Conservation (phyloP, 2,113 vertebrate genomes). For the Panthera leo region DNA sequence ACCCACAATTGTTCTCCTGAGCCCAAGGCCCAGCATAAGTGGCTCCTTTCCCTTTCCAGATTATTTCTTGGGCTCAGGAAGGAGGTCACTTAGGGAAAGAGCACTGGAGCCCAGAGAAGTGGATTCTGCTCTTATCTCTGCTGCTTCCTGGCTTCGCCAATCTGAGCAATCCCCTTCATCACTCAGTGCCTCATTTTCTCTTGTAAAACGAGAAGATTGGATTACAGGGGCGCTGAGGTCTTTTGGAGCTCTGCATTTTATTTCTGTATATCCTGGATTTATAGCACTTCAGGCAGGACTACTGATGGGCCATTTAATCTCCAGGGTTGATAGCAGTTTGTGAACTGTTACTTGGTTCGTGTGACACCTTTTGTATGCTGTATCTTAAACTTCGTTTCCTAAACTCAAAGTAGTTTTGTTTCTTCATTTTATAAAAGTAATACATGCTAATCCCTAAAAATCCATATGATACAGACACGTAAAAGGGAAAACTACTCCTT, state of each 20-base stretch:
- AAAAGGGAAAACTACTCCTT: not conserved
- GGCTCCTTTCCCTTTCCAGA: not conserved
- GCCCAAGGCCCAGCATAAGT: not conserved
- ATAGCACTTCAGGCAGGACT: not conserved
- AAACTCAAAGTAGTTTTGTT: not conserved
- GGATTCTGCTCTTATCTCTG: not conserved
- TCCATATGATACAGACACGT: not conserved
- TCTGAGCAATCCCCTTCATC: not conserved
- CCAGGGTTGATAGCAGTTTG: not conserved
- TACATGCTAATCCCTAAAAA: not conserved
- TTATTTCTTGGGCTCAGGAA: not conserved
- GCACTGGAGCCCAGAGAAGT: not conserved
- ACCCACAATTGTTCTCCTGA: not conserved
- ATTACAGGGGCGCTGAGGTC: not conserved
- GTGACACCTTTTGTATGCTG: not conserved
- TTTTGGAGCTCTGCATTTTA: not conserved
- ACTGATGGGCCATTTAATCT: not conserved
- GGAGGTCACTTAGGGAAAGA: not conserved
- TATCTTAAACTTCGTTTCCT: not conserved
- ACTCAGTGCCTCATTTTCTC: not conserved
- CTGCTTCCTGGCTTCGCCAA: not conserved
- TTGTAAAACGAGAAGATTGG: not conserved
- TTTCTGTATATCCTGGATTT: not conserved
- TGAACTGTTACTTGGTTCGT: not conserved
- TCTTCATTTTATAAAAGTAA: not conserved